These are phyloP conservation scores for Diadema setosum DNA, from an alignment of 35 echinoderm and acorn worm species.

Conservation along the genomic window DNA sequence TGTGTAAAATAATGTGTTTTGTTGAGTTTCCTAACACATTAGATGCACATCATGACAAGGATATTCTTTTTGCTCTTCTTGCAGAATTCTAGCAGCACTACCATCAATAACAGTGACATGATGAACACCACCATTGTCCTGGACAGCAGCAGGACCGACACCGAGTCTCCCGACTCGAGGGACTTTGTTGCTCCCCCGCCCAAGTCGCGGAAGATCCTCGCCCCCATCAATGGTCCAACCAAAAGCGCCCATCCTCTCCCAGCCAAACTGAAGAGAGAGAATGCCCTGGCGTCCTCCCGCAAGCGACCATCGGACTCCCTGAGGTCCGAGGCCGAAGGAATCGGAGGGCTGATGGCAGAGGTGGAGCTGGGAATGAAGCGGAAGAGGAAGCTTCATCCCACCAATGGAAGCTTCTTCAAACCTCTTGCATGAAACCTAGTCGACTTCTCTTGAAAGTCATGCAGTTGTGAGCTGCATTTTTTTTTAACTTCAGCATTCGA, in stretches of 20 bases:
- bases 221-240: neutral
- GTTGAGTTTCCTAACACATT: no score
- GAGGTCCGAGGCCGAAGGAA: neutral
- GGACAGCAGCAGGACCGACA: neutral
- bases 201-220: neutral
- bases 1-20: no score
- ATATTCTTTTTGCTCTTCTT: neutral
- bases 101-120: slow-evolving; percentile 4
- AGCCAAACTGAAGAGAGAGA: neutral
- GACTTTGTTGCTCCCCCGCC: neutral
- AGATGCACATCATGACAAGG: no score
- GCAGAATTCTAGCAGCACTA: slow-evolving; percentile 4
- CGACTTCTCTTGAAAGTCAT: no score
- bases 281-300: neutral
- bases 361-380: slow-evolving; percentile 16
- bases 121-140: slow-evolving; percentile 54
- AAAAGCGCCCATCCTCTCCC: neutral
- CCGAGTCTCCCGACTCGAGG: neutral
- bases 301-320: neutral
- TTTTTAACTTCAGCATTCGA: no score
- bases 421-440: no score
- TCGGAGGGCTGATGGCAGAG: neutral
- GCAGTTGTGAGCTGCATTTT: no score
- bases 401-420: slow-evolving; percentile 61
- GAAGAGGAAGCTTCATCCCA: slow-evolving; percentile 53